Conservation (phyloP, 2,888 invertebrate genomes). For the Nudaria mundana region DNA sequence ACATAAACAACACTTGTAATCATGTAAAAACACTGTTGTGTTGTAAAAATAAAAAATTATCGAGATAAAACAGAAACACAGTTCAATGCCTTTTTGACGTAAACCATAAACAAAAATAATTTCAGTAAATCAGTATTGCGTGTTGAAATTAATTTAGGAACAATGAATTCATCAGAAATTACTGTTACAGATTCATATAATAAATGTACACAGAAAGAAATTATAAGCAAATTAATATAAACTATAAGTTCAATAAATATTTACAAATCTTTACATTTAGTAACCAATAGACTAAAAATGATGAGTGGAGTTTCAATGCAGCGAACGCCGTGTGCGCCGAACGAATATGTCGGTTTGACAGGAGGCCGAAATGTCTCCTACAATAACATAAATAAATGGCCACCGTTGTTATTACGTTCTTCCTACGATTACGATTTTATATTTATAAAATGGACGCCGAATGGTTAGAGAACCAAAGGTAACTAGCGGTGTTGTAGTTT, state of each 20-base stretch:
- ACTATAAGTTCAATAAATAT: no score
- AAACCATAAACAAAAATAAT: no score
- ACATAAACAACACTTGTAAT: background rate
- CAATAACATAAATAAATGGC: slow-evolving; percentile 79
- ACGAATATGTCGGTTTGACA: slow-evolving; percentile 42
- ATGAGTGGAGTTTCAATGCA: slow-evolving; percentile 28
- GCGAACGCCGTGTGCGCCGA: slow-evolving; percentile 43
- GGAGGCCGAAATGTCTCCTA: slow-evolving; percentile 62
- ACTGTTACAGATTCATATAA: no score
- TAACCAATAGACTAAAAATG: no score
- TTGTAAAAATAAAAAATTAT: slow-evolving; percentile 2
- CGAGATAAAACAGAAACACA: no score
- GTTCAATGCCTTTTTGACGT: slow-evolving; percentile 22
- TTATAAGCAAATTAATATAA: no score
- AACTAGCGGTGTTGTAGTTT: slow-evolving; percentile 19
- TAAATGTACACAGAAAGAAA: no score
- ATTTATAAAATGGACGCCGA: slow-evolving; percentile 77
- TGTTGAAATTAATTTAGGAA: no score
- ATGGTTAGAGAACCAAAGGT: slow-evolving; percentile 55
- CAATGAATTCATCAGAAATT: no score
- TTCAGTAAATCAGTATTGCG: no score
- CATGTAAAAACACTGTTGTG: background rate
- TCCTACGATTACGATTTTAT: slow-evolving; percentile 63
- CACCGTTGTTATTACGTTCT: slow-evolving; percentile 75
- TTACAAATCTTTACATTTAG: no score